Evolutionary conservation across 2,888 invertebrate genomes (phyloP).

Genomic region (Drosophila testacea): DNA sequence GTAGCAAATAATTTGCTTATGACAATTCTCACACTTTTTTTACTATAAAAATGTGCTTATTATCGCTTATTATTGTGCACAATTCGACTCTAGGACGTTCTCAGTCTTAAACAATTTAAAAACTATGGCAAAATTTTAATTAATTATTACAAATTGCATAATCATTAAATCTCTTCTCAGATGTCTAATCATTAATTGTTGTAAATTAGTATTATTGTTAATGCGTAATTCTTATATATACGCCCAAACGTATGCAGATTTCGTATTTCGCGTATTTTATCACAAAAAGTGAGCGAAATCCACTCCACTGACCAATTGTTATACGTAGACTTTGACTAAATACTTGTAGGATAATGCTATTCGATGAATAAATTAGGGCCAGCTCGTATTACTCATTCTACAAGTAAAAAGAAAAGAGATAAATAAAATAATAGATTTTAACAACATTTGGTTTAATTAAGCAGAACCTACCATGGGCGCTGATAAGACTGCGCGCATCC

Average conservation of each 20-base stretch:
- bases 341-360: conserved; percentile 64
- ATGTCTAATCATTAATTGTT: conserved; percentile 50
- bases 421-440: background rate
- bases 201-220: conserved; percentile 54
- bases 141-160: conserved; percentile 77
- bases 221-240: conserved; percentile 28
- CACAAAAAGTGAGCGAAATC: conserved; percentile 72
- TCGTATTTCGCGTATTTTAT: conserved; percentile 72
- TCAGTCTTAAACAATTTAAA: conserved; percentile 85
- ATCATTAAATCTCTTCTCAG: conserved; percentile 71
- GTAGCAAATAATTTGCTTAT: conserved; percentile 70
- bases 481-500: conserved; percentile 84
- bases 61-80: conserved; percentile 59
- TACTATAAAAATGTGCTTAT: conserved; percentile 49
- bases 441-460: background rate
- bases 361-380: conserved; percentile 70
- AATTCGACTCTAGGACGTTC: conserved; percentile 83
- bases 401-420: conserved; percentile 14
- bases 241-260: conserved; percentile 57
- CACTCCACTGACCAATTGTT: conserved; percentile 64
- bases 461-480: conserved; percentile 80
- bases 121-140: conserved; percentile 83
- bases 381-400: conserved; percentile 67
- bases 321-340: conserved; percentile 69
- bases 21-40: conserved; percentile 56